Conservation (phyloP, 1,140 invertebrate genomes). For the Achroia grisella region DNA sequence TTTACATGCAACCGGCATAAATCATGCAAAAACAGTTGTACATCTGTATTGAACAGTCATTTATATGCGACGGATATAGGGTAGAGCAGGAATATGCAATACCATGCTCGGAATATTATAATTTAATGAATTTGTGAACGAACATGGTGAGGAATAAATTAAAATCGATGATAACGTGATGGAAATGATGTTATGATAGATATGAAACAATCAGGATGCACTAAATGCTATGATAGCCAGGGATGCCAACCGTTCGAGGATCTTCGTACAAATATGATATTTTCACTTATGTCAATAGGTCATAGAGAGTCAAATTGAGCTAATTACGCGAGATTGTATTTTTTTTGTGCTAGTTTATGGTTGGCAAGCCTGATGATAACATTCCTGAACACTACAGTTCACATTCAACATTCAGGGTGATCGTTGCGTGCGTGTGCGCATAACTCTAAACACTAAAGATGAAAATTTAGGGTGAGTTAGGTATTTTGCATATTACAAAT, state of each 20-base stretch:
- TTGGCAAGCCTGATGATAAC: no score
- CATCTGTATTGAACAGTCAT: neutral
- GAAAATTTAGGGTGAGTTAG: constrained; percentile 6
- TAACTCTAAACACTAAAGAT: constrained; percentile 4
- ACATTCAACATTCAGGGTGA: constrained; percentile 49
- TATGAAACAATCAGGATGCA: constrained; percentile 26
- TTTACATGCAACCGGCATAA: constrained; percentile 2
- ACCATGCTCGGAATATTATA: neutral
- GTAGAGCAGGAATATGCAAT: neutral
- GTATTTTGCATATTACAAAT: neutral
- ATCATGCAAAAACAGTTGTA: neutral
- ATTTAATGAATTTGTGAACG: constrained; percentile 3
- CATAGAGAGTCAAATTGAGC: no score
- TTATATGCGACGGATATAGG: neutral
- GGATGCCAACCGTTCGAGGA: no score
- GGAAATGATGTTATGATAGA: constrained; percentile 7
- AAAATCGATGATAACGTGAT: neutral
- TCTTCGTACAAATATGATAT: no score
- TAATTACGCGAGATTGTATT: no score
- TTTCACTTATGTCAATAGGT: no score
- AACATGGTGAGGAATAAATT: neutral
- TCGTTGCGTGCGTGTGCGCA: constrained; percentile 26
- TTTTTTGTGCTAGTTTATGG: no score
- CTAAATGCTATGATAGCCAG: constrained; percentile 30
- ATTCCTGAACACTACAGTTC: constrained; percentile 59